Evolutionary conservation across 2,113 vertebrate genomes (phyloP), one percentile per base, ranked within the genome.

Genomic region (Gnathonemus longibarbis): DNA sequence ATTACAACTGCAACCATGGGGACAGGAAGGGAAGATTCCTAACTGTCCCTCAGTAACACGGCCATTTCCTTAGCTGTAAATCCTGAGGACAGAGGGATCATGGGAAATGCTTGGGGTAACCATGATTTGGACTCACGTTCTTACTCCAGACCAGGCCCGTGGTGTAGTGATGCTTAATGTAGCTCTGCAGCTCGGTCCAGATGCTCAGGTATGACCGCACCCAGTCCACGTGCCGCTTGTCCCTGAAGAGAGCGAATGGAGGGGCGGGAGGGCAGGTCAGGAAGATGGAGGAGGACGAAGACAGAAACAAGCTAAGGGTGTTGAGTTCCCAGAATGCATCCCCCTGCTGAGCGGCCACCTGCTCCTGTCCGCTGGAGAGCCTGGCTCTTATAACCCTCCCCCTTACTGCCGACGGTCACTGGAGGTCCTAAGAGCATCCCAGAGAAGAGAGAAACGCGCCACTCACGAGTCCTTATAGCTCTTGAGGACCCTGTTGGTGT

Each of bases 401-500:
- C 13, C n/a, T 70, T 31, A 70, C 62, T 31, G 62, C 62, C 31
- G 87, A 84, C 0, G 4, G 11, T 31, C 50, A 87, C 13, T 1
- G 31, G 27, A 87, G 1, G 50, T 15, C 13, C 45, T 35, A 31
- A 35, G 11, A 21, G 27, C 27, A 17, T n/a, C n/a, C 1, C 87
- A 88, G 39, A 24, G 39, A 15, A 21, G 52, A 88, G 17, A 10
- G 52, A 45, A n/a, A 88, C 19, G 15, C 3, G 52, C 9, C 58
- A 96, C 96, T 87, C 97, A 99, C 98, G 91, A 97, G 93, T 98
- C 96, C 93, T 99, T 99, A 96, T 97, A 99, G 94, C 99, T 98
- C 94, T 99, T 99, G 90, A 99, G 95, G 74, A 99, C 98, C 95
- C 98, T 97, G 96, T 99, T 99, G 92, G 98, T 99, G 94, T 99